Evolutionary conservation across 2,888 invertebrate species (phyloP), one percentile per base, ranked within the genome.

Genomic region (Drosophila neutralis): DNA sequence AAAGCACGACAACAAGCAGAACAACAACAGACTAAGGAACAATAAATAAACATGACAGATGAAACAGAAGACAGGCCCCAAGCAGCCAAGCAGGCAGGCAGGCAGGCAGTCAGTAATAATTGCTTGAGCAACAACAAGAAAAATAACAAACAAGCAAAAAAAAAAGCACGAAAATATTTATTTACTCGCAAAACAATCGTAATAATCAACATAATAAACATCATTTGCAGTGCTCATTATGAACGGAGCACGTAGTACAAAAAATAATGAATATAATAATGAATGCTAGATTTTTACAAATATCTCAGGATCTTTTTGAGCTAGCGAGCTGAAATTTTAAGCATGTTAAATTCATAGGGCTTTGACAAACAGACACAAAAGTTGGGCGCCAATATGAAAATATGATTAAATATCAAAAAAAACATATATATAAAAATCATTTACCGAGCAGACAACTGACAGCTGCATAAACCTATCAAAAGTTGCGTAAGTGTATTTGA

Each of bases 11-110:
- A 60, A 27, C 21, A 65, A 65, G 36, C 40, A 72, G 21, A 56
- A 62, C 56, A 58, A 51, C 24, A 54, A 29, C 40, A 56, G 36
- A 11, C 18, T n/a, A 31, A 63, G 66, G 64, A 38, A 70, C 67
- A 78, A 70, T 69, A 85, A 83, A 86, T 81, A 82, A 84, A 73
- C 70, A 77, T 72, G 70, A 83, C 83, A 74, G 80, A 64, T 76
- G 69, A 62, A 75, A 63, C 49, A 56, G 45, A 61, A 59, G 49
- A 73, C 73, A 69, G 62, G 35, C 31, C 18, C 10, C 27, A 51
- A 31, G 29, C 18, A 52, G 31, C 13, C 31, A 31, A 33, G 49
- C 62, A 13, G 45, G 33, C 62, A 29, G 7, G 7, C 31, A 29
- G 49, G 38, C 62, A 7, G 45, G 38, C 63, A 66, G 57, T 42